Evolutionary conservation across 2,888 invertebrate genomes (phyloP).

Genomic region (Charanyca ferruginea): DNA sequence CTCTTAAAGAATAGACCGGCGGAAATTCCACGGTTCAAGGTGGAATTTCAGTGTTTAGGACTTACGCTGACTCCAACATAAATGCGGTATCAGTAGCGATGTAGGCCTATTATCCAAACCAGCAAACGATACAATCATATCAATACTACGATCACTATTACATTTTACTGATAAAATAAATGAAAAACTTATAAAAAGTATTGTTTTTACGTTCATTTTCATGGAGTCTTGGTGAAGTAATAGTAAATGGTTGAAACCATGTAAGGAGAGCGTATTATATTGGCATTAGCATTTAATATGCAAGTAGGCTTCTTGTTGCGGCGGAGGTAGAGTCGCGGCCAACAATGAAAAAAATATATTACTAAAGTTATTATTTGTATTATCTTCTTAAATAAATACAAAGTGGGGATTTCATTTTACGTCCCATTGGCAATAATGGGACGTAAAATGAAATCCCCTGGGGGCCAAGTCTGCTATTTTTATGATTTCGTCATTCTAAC

Average conservation of each 20-base stretch:
- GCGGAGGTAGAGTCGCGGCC: conserved; percentile 29
- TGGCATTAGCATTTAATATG: conserved; percentile 56
- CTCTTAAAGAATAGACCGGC: too few species aligned
- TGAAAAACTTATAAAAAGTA: conserved; percentile 11
- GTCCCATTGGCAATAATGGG: too few species aligned
- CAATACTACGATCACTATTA: conserved; percentile 43
- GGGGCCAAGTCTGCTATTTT: too few species aligned
- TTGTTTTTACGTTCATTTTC: conserved; percentile 39
- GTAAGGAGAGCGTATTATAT: conserved; percentile 42
- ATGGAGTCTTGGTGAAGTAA: conserved; percentile 5
- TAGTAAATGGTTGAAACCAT: conserved; percentile 23
- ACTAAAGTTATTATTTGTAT: background rate
- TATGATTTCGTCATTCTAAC: too few species aligned
- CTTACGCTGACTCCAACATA: conserved; percentile 83
- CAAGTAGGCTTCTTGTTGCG: conserved; percentile 34
- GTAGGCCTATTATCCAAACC: conserved; percentile 73
- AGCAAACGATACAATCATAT: conserved; percentile 75
- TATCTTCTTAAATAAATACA: background rate
- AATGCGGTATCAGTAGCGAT: conserved; percentile 74
- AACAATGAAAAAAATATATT: too few species aligned
- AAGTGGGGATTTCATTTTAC: too few species aligned
- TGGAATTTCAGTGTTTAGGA: conserved; percentile 23
- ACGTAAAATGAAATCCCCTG: too few species aligned
- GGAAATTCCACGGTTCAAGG: too few species aligned
- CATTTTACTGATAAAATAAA: conserved; percentile 25